Percentiles rank a stretch among this genome's conserved stretches.
Evolutionary conservation across 1,140 invertebrate species (phyloP).

Genomic region (Forficula auricularia): DNA sequence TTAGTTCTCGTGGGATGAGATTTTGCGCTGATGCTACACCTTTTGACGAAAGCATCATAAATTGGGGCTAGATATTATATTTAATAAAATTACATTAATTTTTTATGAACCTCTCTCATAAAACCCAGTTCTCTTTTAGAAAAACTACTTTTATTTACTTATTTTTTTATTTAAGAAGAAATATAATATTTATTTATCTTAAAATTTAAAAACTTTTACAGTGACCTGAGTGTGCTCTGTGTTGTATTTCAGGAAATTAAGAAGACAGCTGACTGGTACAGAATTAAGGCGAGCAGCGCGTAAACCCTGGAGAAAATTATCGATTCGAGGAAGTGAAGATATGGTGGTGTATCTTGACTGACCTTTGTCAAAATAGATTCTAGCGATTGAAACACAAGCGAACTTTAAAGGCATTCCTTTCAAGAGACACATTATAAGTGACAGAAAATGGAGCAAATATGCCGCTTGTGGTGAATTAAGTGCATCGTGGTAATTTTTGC

Average conservation of each 20-base stretch:
- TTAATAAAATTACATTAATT: too few species aligned
- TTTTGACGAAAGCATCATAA: too few species aligned
- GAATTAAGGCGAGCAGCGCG: constrained; percentile 76
- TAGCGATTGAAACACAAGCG: constrained; percentile 11
- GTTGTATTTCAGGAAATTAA: constrained; percentile 61
- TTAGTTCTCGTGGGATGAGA: too few species aligned
- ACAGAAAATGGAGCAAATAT: constrained; percentile 18
- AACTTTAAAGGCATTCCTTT: constrained; percentile 21
- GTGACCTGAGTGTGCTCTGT: too few species aligned
- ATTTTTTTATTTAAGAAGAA: too few species aligned
- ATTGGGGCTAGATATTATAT: too few species aligned
- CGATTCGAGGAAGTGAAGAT: constrained; percentile 24
- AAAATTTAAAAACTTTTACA: too few species aligned
- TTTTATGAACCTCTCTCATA: too few species aligned
- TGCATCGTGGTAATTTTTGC: constrained; percentile 10
- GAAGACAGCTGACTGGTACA: constrained; percentile 56
- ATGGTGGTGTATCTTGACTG: constrained; percentile 17
- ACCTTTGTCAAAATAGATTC: constrained; percentile 8
- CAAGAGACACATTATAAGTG: constrained; percentile 19
- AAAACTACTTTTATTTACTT: too few species aligned
- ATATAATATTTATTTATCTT: too few species aligned
- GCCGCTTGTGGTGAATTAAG: constrained; percentile 15
- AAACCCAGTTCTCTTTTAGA: too few species aligned
- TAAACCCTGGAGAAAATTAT: constrained; percentile 68
- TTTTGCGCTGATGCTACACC: too few species aligned